Base-by-base conservation (phyloP, 1,140 invertebrate species). In the Leptinotarsa lineolata region DNA sequence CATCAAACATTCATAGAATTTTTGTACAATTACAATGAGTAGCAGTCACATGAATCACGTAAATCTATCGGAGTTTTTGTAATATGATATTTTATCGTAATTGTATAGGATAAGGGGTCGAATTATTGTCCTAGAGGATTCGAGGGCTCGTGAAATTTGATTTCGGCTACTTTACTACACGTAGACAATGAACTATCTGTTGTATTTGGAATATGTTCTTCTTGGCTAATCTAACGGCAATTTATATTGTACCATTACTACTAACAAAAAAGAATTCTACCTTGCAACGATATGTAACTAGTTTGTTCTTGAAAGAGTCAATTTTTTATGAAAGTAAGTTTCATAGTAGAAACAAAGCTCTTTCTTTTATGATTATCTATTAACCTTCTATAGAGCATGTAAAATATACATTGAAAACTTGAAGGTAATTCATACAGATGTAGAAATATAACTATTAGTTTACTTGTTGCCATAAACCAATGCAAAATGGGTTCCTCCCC, bases 61-160 rank as follows among this genome's bases (percentile, higher is more conserved):
- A 30, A 22, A 69, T 69, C 46, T 68, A 68, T 20, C n/a, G 48
- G 39, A 20, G 21, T 44, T 24, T 45, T 59, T 71, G 70, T 64
- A 71, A 71, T 71, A 45, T 39, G 70, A 71, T 71, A 71, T 71
- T 71, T 71, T 71, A 45, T 45, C 20, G 70, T 45, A 71, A 71
- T 63, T 71, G 70, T 63, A 63, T 45, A 20, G 48, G 0, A 71
- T n/a, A 64, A 59, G 39, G 70, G 70, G 59, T 63, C 68, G 68
- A 59, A 69, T 69, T 69, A 48, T 69, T 59, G 46, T 59, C 58
- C 46, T 69, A 30, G n/a, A 59, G n/a, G 46, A 69, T 58, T 65
- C 44, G 44, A 16, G 44, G 21, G 46, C n/a, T 20, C 30, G 21
- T n/a, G 30, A 16, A 71, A 71, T 59, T 71, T 71, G 70, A 71